phyloP scores from a whole-genome alignment of 2,888 invertebrate species.

The Philopedon plagiatum region DNA sequence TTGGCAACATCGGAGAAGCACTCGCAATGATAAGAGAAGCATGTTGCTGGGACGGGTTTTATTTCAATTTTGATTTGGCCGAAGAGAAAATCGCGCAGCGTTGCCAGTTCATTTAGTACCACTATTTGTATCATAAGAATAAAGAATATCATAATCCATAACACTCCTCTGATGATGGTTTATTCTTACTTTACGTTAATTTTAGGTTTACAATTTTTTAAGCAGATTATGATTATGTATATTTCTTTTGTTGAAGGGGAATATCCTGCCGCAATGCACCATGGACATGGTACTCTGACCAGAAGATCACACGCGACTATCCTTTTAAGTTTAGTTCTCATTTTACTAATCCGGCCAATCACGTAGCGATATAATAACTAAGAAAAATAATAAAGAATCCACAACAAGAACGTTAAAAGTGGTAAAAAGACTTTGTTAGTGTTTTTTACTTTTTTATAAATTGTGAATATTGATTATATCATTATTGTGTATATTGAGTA shows the following conservation, averaged over 20 bases:
- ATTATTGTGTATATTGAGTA: constrained; percentile 13
- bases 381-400: neutral
- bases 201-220: no score
- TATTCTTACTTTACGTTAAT: no score
- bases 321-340: constrained; percentile 59
- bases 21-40: no score
- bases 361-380: constrained; percentile 42
- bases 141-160: no score
- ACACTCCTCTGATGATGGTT: no score
- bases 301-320: constrained; percentile 62
- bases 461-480: constrained; percentile 26
- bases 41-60: no score
- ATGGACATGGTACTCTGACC: constrained; percentile 71
- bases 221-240: no score
- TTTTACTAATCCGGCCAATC: constrained; percentile 46
- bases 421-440: constrained; percentile 31
- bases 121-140: no score
- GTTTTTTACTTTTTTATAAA: constrained; percentile 46
- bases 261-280: constrained; percentile 90
- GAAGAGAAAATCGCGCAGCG: no score
- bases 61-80: no score
- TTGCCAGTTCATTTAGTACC: no score
- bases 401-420: neutral
- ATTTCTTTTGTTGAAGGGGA: constrained; percentile 77
- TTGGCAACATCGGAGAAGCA: no score